A percentile compares a stretch with the other conserved stretches of the same genome.
Evolutionary conservation across 2,888 invertebrate species (phyloP).

Genomic region (Polyommatus icarus): DNA sequence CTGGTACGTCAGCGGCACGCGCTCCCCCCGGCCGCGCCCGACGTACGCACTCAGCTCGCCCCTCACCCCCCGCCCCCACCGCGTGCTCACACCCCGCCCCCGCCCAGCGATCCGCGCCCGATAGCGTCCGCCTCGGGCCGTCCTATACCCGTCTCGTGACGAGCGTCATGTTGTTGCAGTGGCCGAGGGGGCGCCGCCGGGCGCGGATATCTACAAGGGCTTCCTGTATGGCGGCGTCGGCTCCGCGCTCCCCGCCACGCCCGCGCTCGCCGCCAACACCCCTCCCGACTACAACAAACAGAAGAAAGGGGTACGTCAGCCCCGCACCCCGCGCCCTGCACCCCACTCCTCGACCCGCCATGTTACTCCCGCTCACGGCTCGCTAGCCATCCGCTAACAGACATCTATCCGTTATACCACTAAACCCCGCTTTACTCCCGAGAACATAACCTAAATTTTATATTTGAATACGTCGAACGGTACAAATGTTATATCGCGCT

Average conservation of each 20-base stretch:
- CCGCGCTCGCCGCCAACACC: conserved; percentile 52
- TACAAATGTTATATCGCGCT: neutral
- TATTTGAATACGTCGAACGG: neutral
- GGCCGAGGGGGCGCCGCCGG: conserved; percentile 90
- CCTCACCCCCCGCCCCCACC: conserved; percentile 46
- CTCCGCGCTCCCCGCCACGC: conserved; percentile 56
- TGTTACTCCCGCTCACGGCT: conserved; percentile 26
- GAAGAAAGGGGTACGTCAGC: conserved; percentile 77
- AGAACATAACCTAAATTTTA: conserved; percentile 8
- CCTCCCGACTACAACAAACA: conserved; percentile 73
- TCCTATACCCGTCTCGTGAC: conserved; percentile 47
- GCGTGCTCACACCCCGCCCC: conserved; percentile 44
- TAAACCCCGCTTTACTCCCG: conserved; percentile 17
- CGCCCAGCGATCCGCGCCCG: conserved; percentile 66
- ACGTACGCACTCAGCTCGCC: conserved; percentile 50
- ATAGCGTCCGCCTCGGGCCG: conserved; percentile 54
- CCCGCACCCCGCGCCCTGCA: conserved; percentile 41
- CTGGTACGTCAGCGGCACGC: conserved; percentile 89
- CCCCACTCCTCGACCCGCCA: conserved; percentile 21
- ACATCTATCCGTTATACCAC: conserved; percentile 26
- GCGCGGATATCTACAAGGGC: conserved; percentile 93
- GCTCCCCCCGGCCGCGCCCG: conserved; percentile 63
- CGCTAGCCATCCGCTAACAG: conserved; percentile 34
- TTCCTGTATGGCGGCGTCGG: conserved; percentile 86
- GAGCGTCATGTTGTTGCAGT: conserved; percentile 83